phyloP scores from a whole-genome alignment of 2,888 invertebrate genomes.

The Leptothorax acervorum region DNA sequence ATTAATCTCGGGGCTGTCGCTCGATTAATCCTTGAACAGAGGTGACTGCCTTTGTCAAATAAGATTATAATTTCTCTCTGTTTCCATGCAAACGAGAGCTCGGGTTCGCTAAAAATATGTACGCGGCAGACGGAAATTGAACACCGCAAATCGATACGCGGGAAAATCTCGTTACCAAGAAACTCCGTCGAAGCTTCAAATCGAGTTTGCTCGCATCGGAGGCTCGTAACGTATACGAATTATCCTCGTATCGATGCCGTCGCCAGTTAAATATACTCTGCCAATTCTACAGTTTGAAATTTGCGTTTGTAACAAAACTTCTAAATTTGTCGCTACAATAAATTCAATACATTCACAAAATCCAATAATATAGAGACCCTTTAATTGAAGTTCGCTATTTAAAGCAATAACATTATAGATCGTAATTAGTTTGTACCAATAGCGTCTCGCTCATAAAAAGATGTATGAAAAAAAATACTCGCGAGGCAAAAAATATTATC shows the following conservation, averaged over 20 bases:
- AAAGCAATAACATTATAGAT: neutral
- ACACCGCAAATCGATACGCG: constrained; percentile 63
- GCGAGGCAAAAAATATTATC: neutral
- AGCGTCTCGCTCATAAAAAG: neutral
- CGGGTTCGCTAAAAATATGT: constrained; percentile 28
- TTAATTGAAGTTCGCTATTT: neutral
- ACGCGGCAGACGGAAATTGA: constrained; percentile 66
- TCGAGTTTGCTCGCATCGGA: constrained; percentile 14
- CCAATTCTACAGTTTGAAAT: neutral
- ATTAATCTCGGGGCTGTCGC: constrained; percentile 7
- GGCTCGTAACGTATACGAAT: neutral
- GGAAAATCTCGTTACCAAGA: constrained; percentile 42
- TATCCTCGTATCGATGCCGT: constrained; percentile 3
- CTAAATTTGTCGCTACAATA: neutral
- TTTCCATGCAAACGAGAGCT: neutral
- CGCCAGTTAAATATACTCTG: neutral
- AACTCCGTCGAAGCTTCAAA: constrained; percentile 28
- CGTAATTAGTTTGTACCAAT: neutral
- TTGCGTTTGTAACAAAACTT: neutral
- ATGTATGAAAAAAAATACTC: neutral
- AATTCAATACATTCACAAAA: neutral
- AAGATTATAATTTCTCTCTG: constrained; percentile 18
- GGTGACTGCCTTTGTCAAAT: neutral
- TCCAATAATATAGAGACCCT: neutral
- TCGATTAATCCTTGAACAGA: constrained; percentile 2